Conservation (phyloP, 2,888 invertebrate genomes). For the Linyphia triangularis region DNA sequence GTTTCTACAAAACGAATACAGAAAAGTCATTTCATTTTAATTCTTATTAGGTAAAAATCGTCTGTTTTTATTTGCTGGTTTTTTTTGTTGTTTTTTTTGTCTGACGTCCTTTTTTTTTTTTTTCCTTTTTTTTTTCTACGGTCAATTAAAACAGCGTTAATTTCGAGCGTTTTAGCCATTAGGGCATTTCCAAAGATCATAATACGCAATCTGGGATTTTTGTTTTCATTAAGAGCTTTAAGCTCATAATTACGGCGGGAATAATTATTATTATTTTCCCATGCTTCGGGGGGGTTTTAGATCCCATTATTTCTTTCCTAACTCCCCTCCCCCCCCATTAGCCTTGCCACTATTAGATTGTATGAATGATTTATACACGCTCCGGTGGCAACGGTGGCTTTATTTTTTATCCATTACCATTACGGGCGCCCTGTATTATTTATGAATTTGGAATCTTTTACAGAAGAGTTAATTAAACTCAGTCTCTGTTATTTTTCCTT, state of each 20-base stretch:
- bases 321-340: constrained; percentile 33
- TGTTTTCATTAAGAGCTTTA: constrained; percentile 69
- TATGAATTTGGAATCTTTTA: constrained; percentile 57
- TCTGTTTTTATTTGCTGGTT: constrained; percentile 47
- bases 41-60: constrained; percentile 62
- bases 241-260: constrained; percentile 67
- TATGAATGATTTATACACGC: constrained; percentile 65
- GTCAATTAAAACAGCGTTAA: constrained; percentile 74
- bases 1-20: constrained; percentile 48
- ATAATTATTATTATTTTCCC: constrained; percentile 55
- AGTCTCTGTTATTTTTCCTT: not conserved
- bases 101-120: constrained; percentile 1
- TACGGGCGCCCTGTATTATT: constrained; percentile 38
- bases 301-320: constrained; percentile 25
- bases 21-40: constrained; percentile 70
- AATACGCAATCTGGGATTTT: constrained; percentile 67
- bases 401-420: constrained; percentile 23
- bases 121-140: constrained; percentile 24
- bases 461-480: constrained; percentile 70
- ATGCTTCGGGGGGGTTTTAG: too few species aligned
- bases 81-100: not conserved
- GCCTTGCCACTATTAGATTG: constrained; percentile 51
- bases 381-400: not conserved
- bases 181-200: constrained; percentile 67
- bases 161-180: constrained; percentile 65